phyloP scores from a whole-genome alignment of 2,113 vertebrate genomes.

The Chrysochloris asiatica region DNA sequence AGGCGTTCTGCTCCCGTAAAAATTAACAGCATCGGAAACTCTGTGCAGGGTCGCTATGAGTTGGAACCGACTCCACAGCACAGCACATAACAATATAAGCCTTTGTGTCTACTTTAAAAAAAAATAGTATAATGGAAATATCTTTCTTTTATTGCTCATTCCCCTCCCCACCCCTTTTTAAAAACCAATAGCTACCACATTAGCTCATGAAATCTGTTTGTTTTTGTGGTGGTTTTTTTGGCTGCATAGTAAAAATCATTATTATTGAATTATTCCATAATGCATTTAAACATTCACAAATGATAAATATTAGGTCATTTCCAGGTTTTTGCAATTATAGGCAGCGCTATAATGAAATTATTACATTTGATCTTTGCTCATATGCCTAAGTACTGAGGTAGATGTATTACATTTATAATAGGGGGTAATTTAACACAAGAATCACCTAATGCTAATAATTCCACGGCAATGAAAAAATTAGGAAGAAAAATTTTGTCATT shows the following conservation, averaged over 20 bases:
- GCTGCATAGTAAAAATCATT: neutral
- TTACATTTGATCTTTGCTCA: neutral
- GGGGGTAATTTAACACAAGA: neutral
- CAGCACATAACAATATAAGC: too few species aligned
- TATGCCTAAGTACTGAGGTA: neutral
- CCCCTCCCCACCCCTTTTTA: neutral
- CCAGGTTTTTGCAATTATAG: neutral
- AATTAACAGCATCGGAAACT: too few species aligned
- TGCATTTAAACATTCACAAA: neutral
- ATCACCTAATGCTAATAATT: neutral
- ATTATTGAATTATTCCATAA: neutral
- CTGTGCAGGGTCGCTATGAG: too few species aligned
- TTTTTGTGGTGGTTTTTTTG: neutral
- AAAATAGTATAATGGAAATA: conserved; percentile 3
- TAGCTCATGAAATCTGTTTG: too few species aligned
- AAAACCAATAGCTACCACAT: too few species aligned
- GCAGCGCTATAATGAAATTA: neutral
- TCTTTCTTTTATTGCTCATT: neutral
- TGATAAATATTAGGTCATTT: neutral
- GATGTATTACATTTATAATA: neutral
- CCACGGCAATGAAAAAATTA: neutral
- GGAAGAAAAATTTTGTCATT: neutral
- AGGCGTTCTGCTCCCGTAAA: too few species aligned
- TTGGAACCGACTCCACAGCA: too few species aligned
- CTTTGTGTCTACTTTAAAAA: neutral